These are phyloP conservation scores for Tetropium fuscum DNA, from an alignment of 2,888 invertebrate species.

Conservation along the genomic window DNA sequence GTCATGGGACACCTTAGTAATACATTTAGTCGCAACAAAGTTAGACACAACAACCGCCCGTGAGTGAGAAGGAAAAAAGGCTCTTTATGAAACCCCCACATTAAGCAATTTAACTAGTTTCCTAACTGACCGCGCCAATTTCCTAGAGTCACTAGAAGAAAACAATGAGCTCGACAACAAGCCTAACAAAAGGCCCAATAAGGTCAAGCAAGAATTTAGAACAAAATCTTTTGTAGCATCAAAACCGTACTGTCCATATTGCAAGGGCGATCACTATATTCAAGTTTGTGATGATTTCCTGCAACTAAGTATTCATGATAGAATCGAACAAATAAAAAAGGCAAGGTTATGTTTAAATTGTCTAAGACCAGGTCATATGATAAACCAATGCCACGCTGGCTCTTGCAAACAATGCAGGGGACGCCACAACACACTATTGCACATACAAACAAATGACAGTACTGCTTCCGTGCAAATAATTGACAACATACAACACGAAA, in stretches of 20 bases:
- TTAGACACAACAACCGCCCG: constrained; percentile 14
- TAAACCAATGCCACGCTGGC: background rate
- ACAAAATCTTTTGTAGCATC: background rate
- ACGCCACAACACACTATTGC: constrained; percentile 11
- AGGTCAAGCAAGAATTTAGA: constrained; percentile 4
- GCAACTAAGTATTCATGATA: constrained; percentile 8
- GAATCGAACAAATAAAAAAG: constrained; percentile 6
- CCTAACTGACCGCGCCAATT: constrained; percentile 17
- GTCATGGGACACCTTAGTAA: constrained; percentile 31
- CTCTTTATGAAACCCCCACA: constrained; percentile 4
- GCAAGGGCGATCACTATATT: constrained; percentile 18
- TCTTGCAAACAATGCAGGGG: constrained; percentile 2
- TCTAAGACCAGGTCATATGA: background rate
- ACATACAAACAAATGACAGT: background rate
- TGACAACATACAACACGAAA: background rate
- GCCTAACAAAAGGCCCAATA: background rate
- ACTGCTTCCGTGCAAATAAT: background rate
- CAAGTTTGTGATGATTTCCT: constrained; percentile 20
- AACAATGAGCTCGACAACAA: no score
- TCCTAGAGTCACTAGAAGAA: constrained; percentile 22
- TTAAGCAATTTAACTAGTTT: constrained; percentile 24
- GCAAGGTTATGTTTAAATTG: constrained; percentile 1
- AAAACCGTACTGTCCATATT: constrained; percentile 15
- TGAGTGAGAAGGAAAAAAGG: constrained; percentile 30
- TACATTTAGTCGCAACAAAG: constrained; percentile 26